Base-by-base conservation (phyloP, 2,888 invertebrate species). In the Plagodis pulveraria region DNA sequence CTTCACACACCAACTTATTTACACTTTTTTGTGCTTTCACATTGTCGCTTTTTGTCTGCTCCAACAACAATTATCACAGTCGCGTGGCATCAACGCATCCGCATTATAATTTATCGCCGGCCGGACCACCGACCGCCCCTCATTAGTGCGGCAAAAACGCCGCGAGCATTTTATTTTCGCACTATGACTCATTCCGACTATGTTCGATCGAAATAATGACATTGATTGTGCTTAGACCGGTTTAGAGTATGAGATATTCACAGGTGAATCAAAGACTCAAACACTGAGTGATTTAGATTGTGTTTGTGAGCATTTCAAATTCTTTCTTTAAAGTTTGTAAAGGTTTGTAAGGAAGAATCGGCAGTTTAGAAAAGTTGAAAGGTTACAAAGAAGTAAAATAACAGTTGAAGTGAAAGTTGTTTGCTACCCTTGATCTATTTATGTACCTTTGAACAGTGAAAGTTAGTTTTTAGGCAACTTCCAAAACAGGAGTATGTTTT, bases 1-100 rank as follows among this genome's bases (percentile, higher is more conserved):
- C 12, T 43, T 10, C 42, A 50, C 22, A 48, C 44, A 50, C 35
- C 43, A 43, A 51, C 51, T 41, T 60, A 45, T 63, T 65, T 60
- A 58, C 58, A 65, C 57, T 63, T 58, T 62, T 67, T 59, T 36
- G 46, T 50, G 50, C 52, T 58, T 62, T 68, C 66, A 63, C 56
- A 64, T 54, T 62, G 62, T 59, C 60, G 54, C 58, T 64, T 67
- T 66, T 68, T 68, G 66, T 66, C 66, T 64, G 64, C 50, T 54
- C 42, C 50, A 52, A 63, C 64, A 74, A 76, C 77, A 69, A 75
- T 74, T 74, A 66, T 22, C 68, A 72, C 68, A 73, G 81, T 80
- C 83, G 83, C 77, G 80, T 83, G 82, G 75, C 76, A 72, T 77
- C 75, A 71, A 72, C 83, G 79, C 81, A 83, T 88, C 80, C 80